Evolutionary conservation across 1,140 invertebrate genomes (phyloP).

Genomic region (Scaptomyza hsui): DNA sequence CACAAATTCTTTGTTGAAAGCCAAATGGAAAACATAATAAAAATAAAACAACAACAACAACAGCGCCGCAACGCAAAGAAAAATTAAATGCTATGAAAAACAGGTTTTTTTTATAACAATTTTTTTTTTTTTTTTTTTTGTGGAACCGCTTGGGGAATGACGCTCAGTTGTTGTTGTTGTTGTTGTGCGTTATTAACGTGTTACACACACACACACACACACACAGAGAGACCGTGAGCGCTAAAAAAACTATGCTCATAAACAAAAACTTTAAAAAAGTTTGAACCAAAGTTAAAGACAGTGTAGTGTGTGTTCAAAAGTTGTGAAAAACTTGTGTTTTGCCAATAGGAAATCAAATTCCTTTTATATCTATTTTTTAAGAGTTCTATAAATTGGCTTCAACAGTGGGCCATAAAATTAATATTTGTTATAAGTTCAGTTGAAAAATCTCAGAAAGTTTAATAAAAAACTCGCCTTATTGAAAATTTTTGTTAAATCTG

Average conservation of each 20-base stretch:
- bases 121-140: constrained; percentile 50
- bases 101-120: constrained; percentile 64
- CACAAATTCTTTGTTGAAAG: constrained; percentile 11
- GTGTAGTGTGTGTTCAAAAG: not conserved
- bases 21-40: constrained; percentile 20
- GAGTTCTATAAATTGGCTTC: not conserved
- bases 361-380: not conserved
- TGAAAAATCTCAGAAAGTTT: no score
- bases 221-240: constrained; percentile 41
- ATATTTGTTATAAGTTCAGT: no score
- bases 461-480: no score
- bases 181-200: constrained; percentile 21
- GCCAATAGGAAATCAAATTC: not conserved
- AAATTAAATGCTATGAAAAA: constrained; percentile 45
- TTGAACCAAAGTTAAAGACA: not conserved
- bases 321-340: not conserved
- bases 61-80: constrained; percentile 21
- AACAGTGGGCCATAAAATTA: no score
- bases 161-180: constrained; percentile 49
- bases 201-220: constrained; percentile 20
- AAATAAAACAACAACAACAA: constrained; percentile 10
- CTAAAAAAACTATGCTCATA: constrained; percentile 23
- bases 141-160: constrained; percentile 45
- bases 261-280: constrained; percentile 9
- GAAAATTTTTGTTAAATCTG: no score